Evolutionary conservation across 1,140 invertebrate genomes (phyloP), one percentile per base, ranked within the genome.

Genomic region (Proctacanthus coquilletti): DNA sequence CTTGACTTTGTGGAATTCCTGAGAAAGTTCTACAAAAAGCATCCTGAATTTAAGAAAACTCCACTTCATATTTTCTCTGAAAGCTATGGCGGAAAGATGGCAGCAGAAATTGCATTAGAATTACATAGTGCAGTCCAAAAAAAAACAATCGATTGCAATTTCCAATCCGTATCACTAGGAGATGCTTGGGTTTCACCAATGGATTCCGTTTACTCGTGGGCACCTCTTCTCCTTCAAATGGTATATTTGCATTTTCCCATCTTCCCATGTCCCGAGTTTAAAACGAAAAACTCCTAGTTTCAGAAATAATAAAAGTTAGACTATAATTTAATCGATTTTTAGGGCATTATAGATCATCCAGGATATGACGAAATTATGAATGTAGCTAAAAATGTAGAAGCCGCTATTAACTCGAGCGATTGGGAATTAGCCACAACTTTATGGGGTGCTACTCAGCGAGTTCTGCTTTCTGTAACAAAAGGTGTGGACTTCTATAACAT

Each of bases 21-120:
- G 46, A 66, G 63, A 51, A 63, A 64, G 3, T 78, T 88, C 45
- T 72, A 75, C 27, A 48, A 64, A 14, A 49, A 61, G 20, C 51
- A 77, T 43, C 71, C 77, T 0, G 65, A 78, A 44, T 84, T 85
- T 49, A 65, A 73, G 47, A 62, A 56, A 4, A 69, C 77, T 3
- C 78, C 82, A 1, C 65, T 84, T 10, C 91, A 85, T 45, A 84
- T 91, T 31, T 80, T 80, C 42, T 79, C 74, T 17, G 81, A 91
- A 54, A 87, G 83, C 1, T 91, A 91, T 60, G 85, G 85, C 11
- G 86, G 84, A 1, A 92, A 92, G 65, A 89, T 89, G 80, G 75
- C 82, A 1, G 72, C 78, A 6, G 79, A 84, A 45, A 84, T 91
- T 50, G 79, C 70, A 0, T 35, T 51, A n/a, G 48, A 59, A 14